Base-by-base conservation (phyloP, 2,797 vertebrate species). In the Coendou prehensilis region DNA sequence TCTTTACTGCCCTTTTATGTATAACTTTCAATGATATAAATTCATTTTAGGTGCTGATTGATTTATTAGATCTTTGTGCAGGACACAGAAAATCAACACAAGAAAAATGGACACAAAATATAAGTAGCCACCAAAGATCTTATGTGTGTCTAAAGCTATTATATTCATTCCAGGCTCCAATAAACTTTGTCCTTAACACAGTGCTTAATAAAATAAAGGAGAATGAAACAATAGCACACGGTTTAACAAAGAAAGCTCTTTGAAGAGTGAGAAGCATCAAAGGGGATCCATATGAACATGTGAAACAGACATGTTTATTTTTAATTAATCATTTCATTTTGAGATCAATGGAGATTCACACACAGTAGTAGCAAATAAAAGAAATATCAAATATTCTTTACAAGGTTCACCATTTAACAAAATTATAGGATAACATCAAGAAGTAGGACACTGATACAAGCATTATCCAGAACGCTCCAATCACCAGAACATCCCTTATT, bases 81-180 rank as follows among this genome's bases (percentile, higher is more conserved):
- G 91, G 64, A 67, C 80, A 96, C 69, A 95, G 85, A 93, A 94
- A 97, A 97, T 97, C 91, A 92, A 97, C 95, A 18, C 45, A 82
- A 93, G 88, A 96, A 96, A 97, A 96, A 95, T 93, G 89, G 91
- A 91, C 85, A 45, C n/a, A 78, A 85, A 96, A 30, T 67, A 4
- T 56, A 85, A 94, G 79, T 93, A 73, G 47, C 41, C 75, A 56
- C 63, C 75, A 75, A 88, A 92, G 54, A 78, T 47, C 37, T n/a
- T 47, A 22, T 26, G 6, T 91, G 30, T 59, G 57, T 69, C 71
- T 79, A n/a, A 61, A 73, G 37, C 52, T 57, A 54, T 54, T 88
- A 28, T 1, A 61, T 80, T 93, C 26, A 52, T 52, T 69, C 47
- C 17, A n/a, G 18, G 5, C 9, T 76, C 80, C 47, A 54, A 13